Evolutionary conservation across 2,797 vertebrate species (phyloP).

Genomic region (Sylvilagus floridanus): DNA sequence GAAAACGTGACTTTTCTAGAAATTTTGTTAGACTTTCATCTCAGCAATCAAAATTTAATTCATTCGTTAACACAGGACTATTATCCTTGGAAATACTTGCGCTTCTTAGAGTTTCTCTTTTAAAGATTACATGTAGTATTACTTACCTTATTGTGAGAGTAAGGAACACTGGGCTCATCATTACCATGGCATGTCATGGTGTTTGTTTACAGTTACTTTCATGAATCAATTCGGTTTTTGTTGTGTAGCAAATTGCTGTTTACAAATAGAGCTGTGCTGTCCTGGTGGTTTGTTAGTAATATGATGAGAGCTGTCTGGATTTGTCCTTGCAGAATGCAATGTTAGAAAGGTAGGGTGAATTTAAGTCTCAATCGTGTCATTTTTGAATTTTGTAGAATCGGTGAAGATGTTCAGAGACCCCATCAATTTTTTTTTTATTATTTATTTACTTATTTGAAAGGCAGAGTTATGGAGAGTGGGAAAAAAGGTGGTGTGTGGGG

Average conservation of each 20-base stretch:
- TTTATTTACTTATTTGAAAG: too few species aligned
- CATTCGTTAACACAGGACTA: slow-evolving; percentile 14
- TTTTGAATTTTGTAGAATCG: slow-evolving; percentile 9
- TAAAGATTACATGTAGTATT: slow-evolving; percentile 44
- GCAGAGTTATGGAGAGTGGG: too few species aligned
- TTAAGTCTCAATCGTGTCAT: neutral
- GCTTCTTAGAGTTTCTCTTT: neutral
- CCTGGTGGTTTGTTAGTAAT: slow-evolving; percentile 63
- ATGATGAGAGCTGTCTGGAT: neutral
- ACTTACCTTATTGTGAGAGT: slow-evolving; percentile 55
- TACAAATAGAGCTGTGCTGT: slow-evolving; percentile 45
- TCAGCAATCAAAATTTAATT: neutral
- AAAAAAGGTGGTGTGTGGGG: too few species aligned
- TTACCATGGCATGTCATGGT: neutral
- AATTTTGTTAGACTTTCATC: slow-evolving; percentile 37
- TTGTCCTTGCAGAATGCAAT: slow-evolving; percentile 44
- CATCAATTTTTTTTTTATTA: neutral
- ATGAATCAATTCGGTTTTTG: slow-evolving; percentile 54
- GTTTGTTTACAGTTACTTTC: slow-evolving; percentile 46
- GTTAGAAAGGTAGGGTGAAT: slow-evolving; percentile 54
- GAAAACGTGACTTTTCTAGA: neutral
- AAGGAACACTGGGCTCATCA: slow-evolving; percentile 16
- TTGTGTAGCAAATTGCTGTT: slow-evolving; percentile 52
- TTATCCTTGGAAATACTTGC: slow-evolving; percentile 15
- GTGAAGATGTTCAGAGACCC: neutral